Percentiles rank a stretch among this genome's conserved stretches.
Conservation (phyloP, 2,113 vertebrate species). For the Ancistrus triradiatus region DNA sequence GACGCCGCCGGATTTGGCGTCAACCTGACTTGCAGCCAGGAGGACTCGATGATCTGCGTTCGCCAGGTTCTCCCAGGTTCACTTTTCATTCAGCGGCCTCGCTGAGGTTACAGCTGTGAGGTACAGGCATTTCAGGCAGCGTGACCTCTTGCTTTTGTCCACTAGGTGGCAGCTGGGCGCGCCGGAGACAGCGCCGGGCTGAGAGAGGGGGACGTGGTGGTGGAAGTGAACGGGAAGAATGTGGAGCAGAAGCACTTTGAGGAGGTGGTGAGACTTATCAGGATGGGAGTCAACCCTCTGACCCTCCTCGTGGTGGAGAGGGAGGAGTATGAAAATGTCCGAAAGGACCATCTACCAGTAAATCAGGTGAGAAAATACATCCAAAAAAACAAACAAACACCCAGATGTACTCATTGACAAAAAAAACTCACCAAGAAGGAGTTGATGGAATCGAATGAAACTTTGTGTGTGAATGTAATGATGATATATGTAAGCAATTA, state of each 20-base stretch:
- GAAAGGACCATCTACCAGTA: constrained; percentile 18
- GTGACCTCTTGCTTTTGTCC: constrained; percentile 5
- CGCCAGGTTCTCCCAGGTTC: constrained; percentile 58
- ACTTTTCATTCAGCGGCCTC: not conserved
- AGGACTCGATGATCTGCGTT: constrained; percentile 42
- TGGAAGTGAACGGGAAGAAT: constrained; percentile 67
- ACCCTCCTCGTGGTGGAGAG: constrained; percentile 49
- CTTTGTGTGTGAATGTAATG: too few species aligned
- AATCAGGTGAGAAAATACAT: constrained; percentile 26
- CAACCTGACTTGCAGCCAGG: constrained; percentile 51
- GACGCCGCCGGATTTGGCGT: constrained; percentile 55
- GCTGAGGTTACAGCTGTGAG: not conserved
- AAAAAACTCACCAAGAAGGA: too few species aligned
- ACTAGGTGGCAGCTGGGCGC: constrained; percentile 60
- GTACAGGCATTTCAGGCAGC: too few species aligned
- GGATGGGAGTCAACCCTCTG: constrained; percentile 42
- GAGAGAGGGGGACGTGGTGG: constrained; percentile 59
- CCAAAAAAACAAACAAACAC: too few species aligned
- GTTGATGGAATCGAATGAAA: too few species aligned
- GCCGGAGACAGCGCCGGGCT: constrained; percentile 64
- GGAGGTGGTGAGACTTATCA: constrained; percentile 56
- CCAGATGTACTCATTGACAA: too few species aligned
- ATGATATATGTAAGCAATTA: too few species aligned
- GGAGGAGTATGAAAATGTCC: constrained; percentile 35
- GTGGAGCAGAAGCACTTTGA: constrained; percentile 51